phyloP scores from a whole-genome alignment of 2,113 vertebrate species.

The Bungarus multicinctus region DNA sequence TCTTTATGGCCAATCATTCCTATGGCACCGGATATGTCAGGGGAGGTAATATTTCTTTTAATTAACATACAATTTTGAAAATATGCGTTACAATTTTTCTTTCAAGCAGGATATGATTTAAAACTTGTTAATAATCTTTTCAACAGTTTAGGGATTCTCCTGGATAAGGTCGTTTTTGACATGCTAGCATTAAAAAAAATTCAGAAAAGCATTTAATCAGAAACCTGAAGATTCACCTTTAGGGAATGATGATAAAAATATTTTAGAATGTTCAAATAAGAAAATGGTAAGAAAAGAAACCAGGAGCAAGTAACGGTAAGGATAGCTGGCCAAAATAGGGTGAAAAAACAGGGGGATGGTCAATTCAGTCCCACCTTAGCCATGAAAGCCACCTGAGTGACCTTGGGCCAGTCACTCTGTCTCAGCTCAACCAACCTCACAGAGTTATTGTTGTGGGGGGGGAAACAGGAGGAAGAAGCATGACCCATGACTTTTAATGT shows the following conservation, averaged over 20 bases:
- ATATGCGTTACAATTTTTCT: background rate
- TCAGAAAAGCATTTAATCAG: background rate
- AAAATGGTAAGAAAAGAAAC: background rate
- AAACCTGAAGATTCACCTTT: background rate
- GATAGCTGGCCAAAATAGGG: background rate
- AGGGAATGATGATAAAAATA: background rate
- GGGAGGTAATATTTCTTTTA: constrained; percentile 83
- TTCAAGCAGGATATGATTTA: background rate
- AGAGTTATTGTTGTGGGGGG: background rate
- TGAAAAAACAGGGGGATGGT: background rate
- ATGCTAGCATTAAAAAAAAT: background rate
- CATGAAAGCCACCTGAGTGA: background rate
- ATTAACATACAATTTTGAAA: background rate
- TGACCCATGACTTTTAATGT: no score
- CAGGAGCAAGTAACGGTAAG: background rate
- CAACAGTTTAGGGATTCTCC: background rate
- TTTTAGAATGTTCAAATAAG: background rate
- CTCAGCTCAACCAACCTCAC: background rate
- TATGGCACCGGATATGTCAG: constrained; percentile 97
- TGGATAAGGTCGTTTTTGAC: background rate
- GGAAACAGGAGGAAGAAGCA: background rate
- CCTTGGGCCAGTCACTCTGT: background rate
- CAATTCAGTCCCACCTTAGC: background rate
- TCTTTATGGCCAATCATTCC: constrained; percentile 93
- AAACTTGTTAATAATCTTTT: background rate